Evolutionary conservation across 2,797 vertebrate genomes (phyloP).

Genomic region (Gymnocypris eckloni): DNA sequence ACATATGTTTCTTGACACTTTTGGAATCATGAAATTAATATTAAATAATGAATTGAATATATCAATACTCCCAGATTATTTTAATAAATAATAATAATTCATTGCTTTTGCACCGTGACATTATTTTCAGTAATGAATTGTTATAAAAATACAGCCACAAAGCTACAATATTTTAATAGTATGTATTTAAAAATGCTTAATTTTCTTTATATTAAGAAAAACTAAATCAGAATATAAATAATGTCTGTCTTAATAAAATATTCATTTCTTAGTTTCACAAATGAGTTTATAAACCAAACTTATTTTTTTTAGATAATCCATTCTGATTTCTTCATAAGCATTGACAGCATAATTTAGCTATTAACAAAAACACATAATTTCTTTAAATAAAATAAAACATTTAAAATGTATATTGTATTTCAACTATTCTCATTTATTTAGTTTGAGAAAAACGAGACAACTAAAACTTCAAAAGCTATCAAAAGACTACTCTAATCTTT

Average conservation of each 20-base stretch:
- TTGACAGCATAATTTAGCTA: conserved; percentile 8
- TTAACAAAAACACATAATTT: neutral
- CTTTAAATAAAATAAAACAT: too few species aligned
- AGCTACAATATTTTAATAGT: neutral
- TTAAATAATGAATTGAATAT: too few species aligned
- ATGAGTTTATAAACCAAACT: neutral
- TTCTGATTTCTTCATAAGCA: neutral
- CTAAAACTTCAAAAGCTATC: neutral
- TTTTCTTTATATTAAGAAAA: neutral
- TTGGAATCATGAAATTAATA: too few species aligned
- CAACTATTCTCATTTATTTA: too few species aligned
- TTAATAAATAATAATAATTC: too few species aligned
- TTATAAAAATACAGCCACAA: neutral
- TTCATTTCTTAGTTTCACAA: too few species aligned
- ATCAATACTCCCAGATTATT: too few species aligned
- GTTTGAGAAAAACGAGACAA: neutral
- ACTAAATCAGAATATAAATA: too few species aligned
- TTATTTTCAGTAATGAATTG: neutral
- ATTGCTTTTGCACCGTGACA: neutral
- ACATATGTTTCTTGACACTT: too few species aligned
- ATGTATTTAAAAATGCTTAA: neutral
- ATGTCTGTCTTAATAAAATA: too few species aligned
- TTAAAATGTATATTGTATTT: too few species aligned
- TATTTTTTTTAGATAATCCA: too few species aligned
- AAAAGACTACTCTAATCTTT: neutral